phyloP scores from a whole-genome alignment of 2,888 invertebrate species.

The Tinea semifulvella region DNA sequence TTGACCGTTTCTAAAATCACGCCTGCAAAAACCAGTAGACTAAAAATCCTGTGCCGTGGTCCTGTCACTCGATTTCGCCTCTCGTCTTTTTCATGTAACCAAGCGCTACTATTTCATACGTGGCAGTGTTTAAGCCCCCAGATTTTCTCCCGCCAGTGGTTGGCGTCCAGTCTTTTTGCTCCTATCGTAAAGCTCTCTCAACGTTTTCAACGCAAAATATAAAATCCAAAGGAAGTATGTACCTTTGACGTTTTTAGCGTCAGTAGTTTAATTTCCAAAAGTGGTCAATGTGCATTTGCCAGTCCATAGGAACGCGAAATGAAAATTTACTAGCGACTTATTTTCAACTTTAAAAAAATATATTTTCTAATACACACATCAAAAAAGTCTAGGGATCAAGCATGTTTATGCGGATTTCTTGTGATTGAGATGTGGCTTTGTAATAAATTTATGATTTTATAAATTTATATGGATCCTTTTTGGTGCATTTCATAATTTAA shows the following conservation, averaged over 20 bases:
- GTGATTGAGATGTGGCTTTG: too few relatives aligned
- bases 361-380: too few relatives aligned
- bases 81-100: conserved; percentile 67
- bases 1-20: conserved; percentile 48
- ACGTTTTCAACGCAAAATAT: conserved; percentile 65
- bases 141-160: conserved; percentile 60
- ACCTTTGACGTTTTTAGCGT: conserved; percentile 62
- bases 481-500: too few relatives aligned
- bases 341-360: too few relatives aligned
- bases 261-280: conserved; percentile 41
- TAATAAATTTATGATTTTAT: too few relatives aligned
- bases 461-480: too few relatives aligned
- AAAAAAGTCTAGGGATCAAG: too few relatives aligned
- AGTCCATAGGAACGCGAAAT: not conserved
- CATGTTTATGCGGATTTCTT: too few relatives aligned
- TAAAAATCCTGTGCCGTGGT: conserved; percentile 58
- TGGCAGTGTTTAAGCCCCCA: conserved; percentile 65
- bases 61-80: conserved; percentile 64
- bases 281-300: conserved; percentile 26
- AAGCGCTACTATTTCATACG: conserved; percentile 64
- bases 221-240: conserved; percentile 52
- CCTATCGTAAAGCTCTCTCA: conserved; percentile 51
- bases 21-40: conserved; percentile 52
- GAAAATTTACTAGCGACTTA: too few relatives aligned
- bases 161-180: conserved; percentile 53